Evolutionary conservation across 1,140 invertebrate genomes (phyloP).

Genomic region (Philopotamus ludificatus): DNA sequence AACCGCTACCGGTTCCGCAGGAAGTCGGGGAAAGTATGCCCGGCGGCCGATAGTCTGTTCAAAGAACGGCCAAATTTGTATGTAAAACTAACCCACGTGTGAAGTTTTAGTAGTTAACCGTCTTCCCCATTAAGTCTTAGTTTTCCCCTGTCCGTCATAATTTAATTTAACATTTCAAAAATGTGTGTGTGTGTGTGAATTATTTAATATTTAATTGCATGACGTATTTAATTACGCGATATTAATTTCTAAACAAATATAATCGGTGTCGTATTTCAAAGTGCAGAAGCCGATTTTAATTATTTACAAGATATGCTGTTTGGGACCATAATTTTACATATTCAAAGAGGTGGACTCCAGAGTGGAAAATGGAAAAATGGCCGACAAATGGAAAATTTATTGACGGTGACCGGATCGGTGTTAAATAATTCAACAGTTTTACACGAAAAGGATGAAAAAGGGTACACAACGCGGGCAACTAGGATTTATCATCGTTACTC

Average conservation of each 20-base stretch:
- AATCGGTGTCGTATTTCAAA: neutral
- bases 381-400: constrained; percentile 29
- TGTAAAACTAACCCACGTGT: neutral
- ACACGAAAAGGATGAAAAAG: constrained; percentile 3
- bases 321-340: neutral
- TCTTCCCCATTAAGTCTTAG: neutral
- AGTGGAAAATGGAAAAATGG: constrained; percentile 21
- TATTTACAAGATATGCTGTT: neutral
- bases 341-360: constrained; percentile 14
- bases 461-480: no score
- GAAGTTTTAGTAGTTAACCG: neutral
- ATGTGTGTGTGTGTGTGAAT: no score
- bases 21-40: neutral
- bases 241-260: neutral
- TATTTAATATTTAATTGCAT: no score
- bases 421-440: constrained; percentile 21
- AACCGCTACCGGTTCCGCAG: neutral
- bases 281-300: neutral
- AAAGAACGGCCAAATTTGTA: neutral
- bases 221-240: no score
- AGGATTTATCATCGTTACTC: no score
- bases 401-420: constrained; percentile 23
- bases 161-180: no score
- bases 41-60: neutral
- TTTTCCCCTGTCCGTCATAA: no score